Conservation (phyloP, 2,113 vertebrate genomes). For the Muntiacus muntjak region DNA sequence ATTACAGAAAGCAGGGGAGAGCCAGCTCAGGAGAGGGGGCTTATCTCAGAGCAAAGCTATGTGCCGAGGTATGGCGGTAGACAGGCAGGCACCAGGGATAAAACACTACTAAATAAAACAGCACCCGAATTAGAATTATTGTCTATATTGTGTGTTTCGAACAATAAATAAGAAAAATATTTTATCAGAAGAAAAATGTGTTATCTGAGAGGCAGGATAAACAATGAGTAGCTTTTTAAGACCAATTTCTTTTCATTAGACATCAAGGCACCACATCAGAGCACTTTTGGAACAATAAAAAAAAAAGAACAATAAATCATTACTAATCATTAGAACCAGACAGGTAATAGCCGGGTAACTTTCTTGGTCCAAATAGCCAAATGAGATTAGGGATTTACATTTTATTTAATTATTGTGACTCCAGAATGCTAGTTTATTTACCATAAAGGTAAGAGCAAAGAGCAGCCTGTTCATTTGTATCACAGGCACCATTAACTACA, state of each 20-base stretch:
- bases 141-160: slow-evolving; percentile 86
- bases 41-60: slow-evolving; percentile 98
- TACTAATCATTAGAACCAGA: slow-evolving; percentile 87
- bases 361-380: slow-evolving; percentile 84
- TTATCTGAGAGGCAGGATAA: slow-evolving; percentile 91
- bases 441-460: slow-evolving; percentile 83
- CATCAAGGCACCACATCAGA: slow-evolving; percentile 96
- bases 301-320: slow-evolving; percentile 86
- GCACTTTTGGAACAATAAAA: slow-evolving; percentile 88
- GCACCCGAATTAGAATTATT: slow-evolving; percentile 87
- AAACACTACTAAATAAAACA: slow-evolving; percentile 88
- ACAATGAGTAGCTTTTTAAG: slow-evolving; percentile 87
- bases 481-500: slow-evolving; percentile 80
- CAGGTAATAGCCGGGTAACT: slow-evolving; percentile 88
- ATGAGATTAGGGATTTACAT: slow-evolving; percentile 87
- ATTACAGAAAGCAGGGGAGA: slow-evolving; percentile 84
- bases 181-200: slow-evolving; percentile 95
- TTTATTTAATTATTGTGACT: slow-evolving; percentile 85
- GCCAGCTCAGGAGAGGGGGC: slow-evolving; percentile 83
- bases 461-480: slow-evolving; percentile 75
- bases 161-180: slow-evolving; percentile 92
- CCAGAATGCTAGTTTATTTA: slow-evolving; percentile 82
- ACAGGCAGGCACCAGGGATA: slow-evolving; percentile 95
- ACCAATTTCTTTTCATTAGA: slow-evolving; percentile 93
- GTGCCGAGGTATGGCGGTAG: slow-evolving; percentile 96